Percentiles rank a stretch among this genome's conserved stretches.
These are phyloP conservation scores for Psylliodes chrysocephalus DNA, from an alignment of 2,888 invertebrate genomes.

Conservation along the genomic window DNA sequence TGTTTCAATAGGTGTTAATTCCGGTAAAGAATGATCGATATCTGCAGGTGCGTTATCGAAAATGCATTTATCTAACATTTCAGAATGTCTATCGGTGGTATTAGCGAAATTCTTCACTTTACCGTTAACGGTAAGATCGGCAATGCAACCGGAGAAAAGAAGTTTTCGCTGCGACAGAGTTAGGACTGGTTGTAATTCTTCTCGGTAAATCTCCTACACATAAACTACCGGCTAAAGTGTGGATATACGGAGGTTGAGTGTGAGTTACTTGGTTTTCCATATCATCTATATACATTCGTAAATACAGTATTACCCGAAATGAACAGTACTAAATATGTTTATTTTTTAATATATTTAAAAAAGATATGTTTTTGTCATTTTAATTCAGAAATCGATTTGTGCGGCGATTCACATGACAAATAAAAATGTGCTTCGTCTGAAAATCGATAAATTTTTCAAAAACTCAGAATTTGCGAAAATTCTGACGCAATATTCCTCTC, in stretches of 20 bases:
- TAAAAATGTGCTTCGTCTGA: too few relatives aligned
- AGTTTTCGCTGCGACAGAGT: slow-evolving; percentile 68
- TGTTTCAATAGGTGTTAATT: slow-evolving; percentile 53
- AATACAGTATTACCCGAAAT: too few relatives aligned
- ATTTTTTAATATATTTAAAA: too few relatives aligned
- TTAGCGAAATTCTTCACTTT: slow-evolving; percentile 82
- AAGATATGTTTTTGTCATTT: too few relatives aligned
- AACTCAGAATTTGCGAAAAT: too few relatives aligned
- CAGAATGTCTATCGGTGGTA: slow-evolving; percentile 70
- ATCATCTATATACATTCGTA: slow-evolving; percentile 89
- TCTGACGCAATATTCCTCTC: too few relatives aligned
- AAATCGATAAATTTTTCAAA: too few relatives aligned
- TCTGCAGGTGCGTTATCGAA: slow-evolving; percentile 57
- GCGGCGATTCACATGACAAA: too few relatives aligned
- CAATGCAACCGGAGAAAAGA: slow-evolving; percentile 91
- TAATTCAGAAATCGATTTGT: too few relatives aligned
- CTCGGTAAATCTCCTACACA: slow-evolving; percentile 87
- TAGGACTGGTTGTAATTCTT: slow-evolving; percentile 66
- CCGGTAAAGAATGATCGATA: slow-evolving; percentile 48
- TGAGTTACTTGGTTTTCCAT: slow-evolving; percentile 55
- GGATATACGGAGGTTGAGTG: slow-evolving; percentile 68
- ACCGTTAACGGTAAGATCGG: slow-evolving; percentile 90
- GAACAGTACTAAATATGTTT: too few relatives aligned
- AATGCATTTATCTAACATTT: slow-evolving; percentile 72
- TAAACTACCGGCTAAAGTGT: slow-evolving; percentile 76